These are phyloP conservation scores for Scaptomyza caliginosa DNA, from an alignment of 2,888 invertebrate genomes.

Conservation along the genomic window DNA sequence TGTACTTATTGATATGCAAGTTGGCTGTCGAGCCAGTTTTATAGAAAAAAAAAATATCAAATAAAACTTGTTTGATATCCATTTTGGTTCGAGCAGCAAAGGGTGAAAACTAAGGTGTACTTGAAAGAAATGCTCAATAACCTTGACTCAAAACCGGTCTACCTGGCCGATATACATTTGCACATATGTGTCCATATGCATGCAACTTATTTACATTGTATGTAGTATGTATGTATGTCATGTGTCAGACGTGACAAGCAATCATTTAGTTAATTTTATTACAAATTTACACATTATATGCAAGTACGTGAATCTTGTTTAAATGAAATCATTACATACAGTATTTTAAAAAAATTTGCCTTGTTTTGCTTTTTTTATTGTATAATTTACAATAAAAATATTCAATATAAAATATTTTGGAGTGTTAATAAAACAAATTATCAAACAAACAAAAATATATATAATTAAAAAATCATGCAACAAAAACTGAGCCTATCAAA, in stretches of 20 bases:
- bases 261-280: slow-evolving; percentile 16
- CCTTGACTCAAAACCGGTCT: slow-evolving; percentile 68
- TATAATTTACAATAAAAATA: no score
- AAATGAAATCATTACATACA: not conserved
- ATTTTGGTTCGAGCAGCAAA: slow-evolving; percentile 57
- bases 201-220: slow-evolving; percentile 1
- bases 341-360: not conserved
- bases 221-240: not conserved
- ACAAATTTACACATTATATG: slow-evolving; percentile 2
- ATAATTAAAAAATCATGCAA: no score
- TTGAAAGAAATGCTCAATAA: slow-evolving; percentile 67
- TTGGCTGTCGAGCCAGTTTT: slow-evolving; percentile 64
- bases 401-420: no score
- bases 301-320: slow-evolving; percentile 7
- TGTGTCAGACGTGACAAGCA: slow-evolving; percentile 9
- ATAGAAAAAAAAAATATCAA: not conserved
- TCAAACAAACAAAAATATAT: no score
- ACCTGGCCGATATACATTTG: slow-evolving; percentile 25
- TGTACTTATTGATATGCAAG: slow-evolving; percentile 53
- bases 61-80: slow-evolving; percentile 60
- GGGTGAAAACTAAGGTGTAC: slow-evolving; percentile 63
- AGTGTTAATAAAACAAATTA: no score
- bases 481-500: no score
- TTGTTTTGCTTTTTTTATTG: no score
- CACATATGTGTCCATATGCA: not conserved